These are phyloP conservation scores for Falco naumanni DNA, from an alignment of 2,797 vertebrate species.

Conservation along the genomic window DNA sequence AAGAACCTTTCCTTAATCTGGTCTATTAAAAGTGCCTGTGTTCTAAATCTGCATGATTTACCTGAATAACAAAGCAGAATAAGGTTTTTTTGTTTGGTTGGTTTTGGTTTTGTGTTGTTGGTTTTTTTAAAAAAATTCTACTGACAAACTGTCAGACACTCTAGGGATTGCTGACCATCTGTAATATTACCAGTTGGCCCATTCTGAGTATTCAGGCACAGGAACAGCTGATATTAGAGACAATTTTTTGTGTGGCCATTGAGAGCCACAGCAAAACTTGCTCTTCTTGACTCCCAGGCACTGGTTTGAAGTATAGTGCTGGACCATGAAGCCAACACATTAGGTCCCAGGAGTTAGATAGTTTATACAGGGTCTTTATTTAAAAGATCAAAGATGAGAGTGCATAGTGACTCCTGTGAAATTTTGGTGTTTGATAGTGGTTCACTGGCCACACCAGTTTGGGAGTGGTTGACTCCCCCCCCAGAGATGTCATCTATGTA, in stretches of 20 bases:
- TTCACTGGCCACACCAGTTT: neutral
- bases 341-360: neutral
- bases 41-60: neutral
- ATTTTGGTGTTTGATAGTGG: neutral
- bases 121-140: neutral
- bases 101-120: too few species aligned
- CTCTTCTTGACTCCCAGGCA: neutral
- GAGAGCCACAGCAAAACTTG: neutral
- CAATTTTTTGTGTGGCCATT: neutral
- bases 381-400: neutral
- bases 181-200: neutral
- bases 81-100: neutral
- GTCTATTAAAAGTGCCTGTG: neutral
- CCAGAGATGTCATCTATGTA: neutral
- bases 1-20: neutral
- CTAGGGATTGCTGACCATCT: neutral
- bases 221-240: neutral
- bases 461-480: neutral
- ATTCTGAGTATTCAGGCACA: neutral
- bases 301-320: neutral
- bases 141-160: neutral
- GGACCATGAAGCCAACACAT: neutral
- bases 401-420: neutral
- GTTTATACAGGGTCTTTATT: neutral
- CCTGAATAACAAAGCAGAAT: neutral